A percentile compares a stretch with the other conserved stretches of the same genome.
phyloP scores from a whole-genome alignment of 2,797 vertebrate species.

The Tachyglossus aculeatus region DNA sequence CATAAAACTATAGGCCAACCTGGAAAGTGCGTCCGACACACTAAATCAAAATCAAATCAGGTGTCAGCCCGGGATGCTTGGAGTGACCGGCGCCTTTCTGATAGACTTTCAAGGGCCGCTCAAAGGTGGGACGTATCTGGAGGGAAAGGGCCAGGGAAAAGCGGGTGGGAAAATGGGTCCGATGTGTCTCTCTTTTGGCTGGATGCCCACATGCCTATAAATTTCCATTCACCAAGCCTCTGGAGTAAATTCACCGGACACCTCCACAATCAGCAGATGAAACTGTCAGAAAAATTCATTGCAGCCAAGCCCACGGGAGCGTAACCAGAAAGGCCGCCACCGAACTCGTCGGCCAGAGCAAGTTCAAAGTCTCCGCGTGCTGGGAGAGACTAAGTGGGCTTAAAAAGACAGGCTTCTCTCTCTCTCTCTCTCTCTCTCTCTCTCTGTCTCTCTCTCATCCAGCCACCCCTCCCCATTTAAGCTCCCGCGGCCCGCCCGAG shows the following conservation, averaged over 20 bases:
- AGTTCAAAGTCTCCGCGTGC: background rate
- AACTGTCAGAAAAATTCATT: background rate
- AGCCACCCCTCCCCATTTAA: background rate
- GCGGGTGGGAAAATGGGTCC: no score
- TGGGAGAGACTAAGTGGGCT: background rate
- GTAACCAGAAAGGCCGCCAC: no score
- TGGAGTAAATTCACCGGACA: no score
- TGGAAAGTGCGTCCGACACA: background rate
- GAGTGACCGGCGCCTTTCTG: background rate
- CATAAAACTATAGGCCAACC: background rate
- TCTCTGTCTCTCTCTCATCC: background rate
- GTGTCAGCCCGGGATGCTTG: background rate
- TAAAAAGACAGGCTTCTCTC: background rate
- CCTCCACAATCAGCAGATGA: no score
- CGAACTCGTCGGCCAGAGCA: no score
- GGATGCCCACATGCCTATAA: no score
- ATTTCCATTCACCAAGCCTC: no score
- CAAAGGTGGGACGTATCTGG: background rate
- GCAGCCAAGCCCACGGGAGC: background rate
- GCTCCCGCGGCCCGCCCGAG: no score
- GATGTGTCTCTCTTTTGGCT: no score
- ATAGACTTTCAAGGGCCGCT: slow-evolving; percentile 3
- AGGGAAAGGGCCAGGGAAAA: background rate
- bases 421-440: background rate
- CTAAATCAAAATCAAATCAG: background rate